Percentiles rank a stretch among this genome's conserved stretches.
phyloP scores from a whole-genome alignment of 2,888 invertebrate genomes.

The Lamellibrachia columna region DNA sequence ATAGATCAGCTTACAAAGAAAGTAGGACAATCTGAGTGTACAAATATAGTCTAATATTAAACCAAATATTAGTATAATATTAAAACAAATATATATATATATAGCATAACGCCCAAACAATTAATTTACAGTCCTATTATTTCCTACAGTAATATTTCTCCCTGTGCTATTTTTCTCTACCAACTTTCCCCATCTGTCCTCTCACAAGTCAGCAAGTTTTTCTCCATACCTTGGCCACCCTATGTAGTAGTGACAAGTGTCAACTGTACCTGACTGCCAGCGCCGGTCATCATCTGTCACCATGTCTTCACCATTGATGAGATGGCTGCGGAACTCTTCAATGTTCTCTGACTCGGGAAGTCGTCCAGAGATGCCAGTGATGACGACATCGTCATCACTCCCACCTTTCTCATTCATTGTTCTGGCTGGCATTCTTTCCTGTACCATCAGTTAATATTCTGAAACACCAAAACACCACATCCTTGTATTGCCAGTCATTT shows the following conservation, averaged over 20 bases:
- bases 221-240: not conserved
- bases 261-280: slow-evolving; percentile 42
- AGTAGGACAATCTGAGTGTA: not conserved
- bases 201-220: not conserved
- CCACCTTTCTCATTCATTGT: not conserved
- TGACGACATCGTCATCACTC: slow-evolving; percentile 58
- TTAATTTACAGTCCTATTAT: not conserved
- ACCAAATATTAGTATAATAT: no score
- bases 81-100: not conserved
- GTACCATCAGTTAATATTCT: slow-evolving; percentile 16
- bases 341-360: slow-evolving; percentile 90
- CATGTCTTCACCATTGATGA: slow-evolving; percentile 90
- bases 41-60: not conserved
- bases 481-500: not conserved
- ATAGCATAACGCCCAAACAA: not conserved
- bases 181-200: no score
- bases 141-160: not conserved
- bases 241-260: not conserved
- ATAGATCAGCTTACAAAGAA: not conserved
- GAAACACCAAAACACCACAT: not conserved
- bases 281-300: slow-evolving; percentile 77
- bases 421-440: slow-evolving; percentile 16
- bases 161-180: no score
- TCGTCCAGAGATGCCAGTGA: slow-evolving; percentile 70
- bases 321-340: slow-evolving; percentile 90